Conservation (phyloP, 2,888 invertebrate species). For the Brenthis hecate region DNA sequence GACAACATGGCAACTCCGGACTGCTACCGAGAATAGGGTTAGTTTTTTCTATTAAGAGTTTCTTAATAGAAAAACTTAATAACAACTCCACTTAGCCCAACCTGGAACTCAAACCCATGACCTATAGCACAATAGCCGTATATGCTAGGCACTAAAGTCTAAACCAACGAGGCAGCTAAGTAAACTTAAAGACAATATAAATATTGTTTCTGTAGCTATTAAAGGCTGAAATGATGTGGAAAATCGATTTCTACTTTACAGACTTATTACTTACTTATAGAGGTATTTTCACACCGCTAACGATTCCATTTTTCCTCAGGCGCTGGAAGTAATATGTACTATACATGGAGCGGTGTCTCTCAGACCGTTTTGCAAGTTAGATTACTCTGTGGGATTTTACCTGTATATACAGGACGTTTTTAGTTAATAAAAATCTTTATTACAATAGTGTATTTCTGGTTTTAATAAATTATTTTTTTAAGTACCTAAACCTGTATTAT, state of each 20-base stretch:
- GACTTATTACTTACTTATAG: not conserved
- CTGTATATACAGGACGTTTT: slow-evolving; percentile 48
- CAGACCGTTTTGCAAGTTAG: slow-evolving; percentile 52
- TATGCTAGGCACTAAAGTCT: too few species aligned
- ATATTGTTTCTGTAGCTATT: too few species aligned
- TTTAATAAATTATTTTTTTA: not conserved
- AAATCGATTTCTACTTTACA: not conserved
- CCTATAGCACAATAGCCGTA: too few species aligned
- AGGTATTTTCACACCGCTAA: slow-evolving; percentile 2
- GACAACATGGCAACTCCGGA: too few species aligned
- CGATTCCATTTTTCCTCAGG: slow-evolving; percentile 14
- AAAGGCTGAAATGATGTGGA: too few species aligned
- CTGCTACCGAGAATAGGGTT: too few species aligned
- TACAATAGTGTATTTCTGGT: not conserved
- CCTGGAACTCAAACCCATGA: too few species aligned
- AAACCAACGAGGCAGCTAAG: too few species aligned
- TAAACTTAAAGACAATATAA: too few species aligned
- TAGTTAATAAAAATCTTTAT: not conserved
- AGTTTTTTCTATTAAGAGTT: too few species aligned
- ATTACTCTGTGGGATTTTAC: slow-evolving; percentile 50
- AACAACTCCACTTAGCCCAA: too few species aligned
- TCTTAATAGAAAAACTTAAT: too few species aligned
- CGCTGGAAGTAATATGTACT: slow-evolving; percentile 5
- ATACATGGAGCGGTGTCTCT: slow-evolving; percentile 20
- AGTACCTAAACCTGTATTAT: not conserved